Base-by-base conservation (phyloP, 1,140 invertebrate genomes). In the Phymastichus coffea region DNA sequence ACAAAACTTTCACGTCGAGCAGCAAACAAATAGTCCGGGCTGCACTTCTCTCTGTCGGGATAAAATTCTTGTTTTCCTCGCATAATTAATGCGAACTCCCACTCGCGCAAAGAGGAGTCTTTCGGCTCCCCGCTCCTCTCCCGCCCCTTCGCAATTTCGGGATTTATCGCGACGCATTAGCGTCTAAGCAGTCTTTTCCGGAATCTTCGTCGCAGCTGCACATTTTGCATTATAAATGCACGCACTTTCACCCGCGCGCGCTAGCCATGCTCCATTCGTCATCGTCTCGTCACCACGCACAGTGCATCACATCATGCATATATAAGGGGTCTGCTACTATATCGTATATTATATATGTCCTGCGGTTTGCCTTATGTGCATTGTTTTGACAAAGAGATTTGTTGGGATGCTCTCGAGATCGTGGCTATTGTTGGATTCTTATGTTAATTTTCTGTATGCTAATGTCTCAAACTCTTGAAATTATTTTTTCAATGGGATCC, bases 161-260 rank as follows among this genome's bases (percentile, higher is more conserved):
- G 55, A 57, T 57, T 57, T 41, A 57, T 57, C 46, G 25, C n/a
- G 12, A 4, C 9, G 23, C 47, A 38, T 49, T 48, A 57, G 33
- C 30, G 10, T 22, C n/a, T 22, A 2, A n/a, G 4, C 10, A 26
- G 10, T 33, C 55, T 49, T 49, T 40, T 57, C 46, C 44, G 46
- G 55, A 57, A 49, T 57, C 22, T 33, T 10, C 14, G 14, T 8
- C 9, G 20, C 41, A 12, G 6, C 41, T 7, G n/a, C 25, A 15
- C 25, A 48, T 17, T 48, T 35, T 48, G 46, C 46, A 52, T 52
- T 52, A 52, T 40, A 52, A 40, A 57, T 48, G 17, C 38, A 60
- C 49, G 57, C 57, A 60, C 57, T 60, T 60, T 60, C 57, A 53
- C 57, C 49, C 43, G 49, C 30, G 35, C 33, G 17, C 38, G 47